These are phyloP conservation scores for Drosophila hamatofila DNA, from an alignment of 2,888 invertebrate species.

Conservation along the genomic window DNA sequence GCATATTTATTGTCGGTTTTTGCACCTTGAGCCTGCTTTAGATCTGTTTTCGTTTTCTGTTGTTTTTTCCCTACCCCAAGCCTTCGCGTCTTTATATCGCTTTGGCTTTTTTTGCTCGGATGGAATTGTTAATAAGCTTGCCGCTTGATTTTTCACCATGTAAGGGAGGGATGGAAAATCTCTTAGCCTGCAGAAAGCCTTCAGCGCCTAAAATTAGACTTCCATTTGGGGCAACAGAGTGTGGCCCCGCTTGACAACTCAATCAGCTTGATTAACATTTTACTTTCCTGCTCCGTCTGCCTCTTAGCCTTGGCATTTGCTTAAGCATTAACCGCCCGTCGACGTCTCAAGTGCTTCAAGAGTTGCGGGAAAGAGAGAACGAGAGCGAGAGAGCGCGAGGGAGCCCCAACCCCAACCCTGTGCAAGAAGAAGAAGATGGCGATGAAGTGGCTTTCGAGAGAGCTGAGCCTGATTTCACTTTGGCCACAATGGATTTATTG, in stretches of 20 bases:
- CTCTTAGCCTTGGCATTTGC: constrained; percentile 60
- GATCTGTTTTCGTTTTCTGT: constrained; percentile 44
- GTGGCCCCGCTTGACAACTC: constrained; percentile 68
- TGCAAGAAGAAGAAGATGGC: constrained; percentile 24
- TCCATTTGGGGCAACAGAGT: constrained; percentile 42
- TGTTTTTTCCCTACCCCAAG: neutral
- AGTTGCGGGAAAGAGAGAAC: neutral
- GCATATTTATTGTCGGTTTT: constrained; percentile 80
- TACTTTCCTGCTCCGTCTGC: constrained; percentile 63
- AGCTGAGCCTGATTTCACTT: constrained; percentile 78
- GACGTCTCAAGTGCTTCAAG: constrained; percentile 72
- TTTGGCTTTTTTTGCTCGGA: constrained; percentile 74
- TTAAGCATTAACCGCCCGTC: constrained; percentile 71
- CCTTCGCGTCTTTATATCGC: constrained; percentile 1
- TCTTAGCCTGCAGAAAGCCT: constrained; percentile 51
- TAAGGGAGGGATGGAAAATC: neutral
- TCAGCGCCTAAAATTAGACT: constrained; percentile 78
- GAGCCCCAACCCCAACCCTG: neutral
- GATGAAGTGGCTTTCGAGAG: constrained; percentile 75
- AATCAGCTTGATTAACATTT: constrained; percentile 81
- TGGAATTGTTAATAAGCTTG: constrained; percentile 75
- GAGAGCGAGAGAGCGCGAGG: neutral
- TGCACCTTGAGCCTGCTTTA: constrained; percentile 70
- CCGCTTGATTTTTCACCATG: constrained; percentile 39
- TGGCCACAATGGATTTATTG: constrained; percentile 81